Conservation (phyloP, 2,888 invertebrate genomes). For the Dolichomitus sp. region DNA sequence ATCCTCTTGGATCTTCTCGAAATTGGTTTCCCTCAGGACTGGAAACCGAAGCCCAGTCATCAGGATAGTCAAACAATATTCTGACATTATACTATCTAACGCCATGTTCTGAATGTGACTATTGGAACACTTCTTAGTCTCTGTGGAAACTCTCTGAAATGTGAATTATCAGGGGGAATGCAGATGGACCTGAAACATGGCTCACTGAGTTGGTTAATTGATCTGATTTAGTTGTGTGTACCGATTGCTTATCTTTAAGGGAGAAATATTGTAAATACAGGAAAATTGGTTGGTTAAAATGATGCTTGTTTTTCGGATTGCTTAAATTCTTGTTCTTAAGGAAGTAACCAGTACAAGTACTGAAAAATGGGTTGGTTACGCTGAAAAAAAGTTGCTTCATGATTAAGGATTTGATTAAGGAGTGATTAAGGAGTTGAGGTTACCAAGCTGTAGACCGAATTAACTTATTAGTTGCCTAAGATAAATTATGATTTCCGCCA, state of each 20-base stretch:
- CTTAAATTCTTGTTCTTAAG: too few species aligned
- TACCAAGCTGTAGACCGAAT: too few species aligned
- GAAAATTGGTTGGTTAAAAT: too few species aligned
- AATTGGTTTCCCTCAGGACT: slow-evolving; percentile 68
- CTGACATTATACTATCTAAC: slow-evolving; percentile 54
- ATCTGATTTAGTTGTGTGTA: not conserved
- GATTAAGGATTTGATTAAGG: too few species aligned
- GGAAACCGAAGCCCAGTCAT: slow-evolving; percentile 61
- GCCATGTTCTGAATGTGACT: slow-evolving; percentile 5
- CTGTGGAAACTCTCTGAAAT: too few species aligned
- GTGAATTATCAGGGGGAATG: not conserved
- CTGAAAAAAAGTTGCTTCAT: too few species aligned
- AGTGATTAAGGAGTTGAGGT: too few species aligned
- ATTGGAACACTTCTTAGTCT: not conserved
- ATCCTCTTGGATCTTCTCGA: slow-evolving; percentile 58
- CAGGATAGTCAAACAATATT: slow-evolving; percentile 74
- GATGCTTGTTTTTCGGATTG: too few species aligned
- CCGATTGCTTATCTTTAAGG: not conserved
- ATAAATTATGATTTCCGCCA: too few species aligned
- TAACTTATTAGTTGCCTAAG: too few species aligned
- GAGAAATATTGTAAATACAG: not conserved
- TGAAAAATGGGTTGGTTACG: too few species aligned
- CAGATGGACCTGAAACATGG: not conserved
- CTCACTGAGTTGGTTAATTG: not conserved
- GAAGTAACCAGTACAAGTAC: too few species aligned